Evolutionary conservation across 2,113 vertebrate genomes (phyloP).

Genomic region (Todiramphus chloris): DNA sequence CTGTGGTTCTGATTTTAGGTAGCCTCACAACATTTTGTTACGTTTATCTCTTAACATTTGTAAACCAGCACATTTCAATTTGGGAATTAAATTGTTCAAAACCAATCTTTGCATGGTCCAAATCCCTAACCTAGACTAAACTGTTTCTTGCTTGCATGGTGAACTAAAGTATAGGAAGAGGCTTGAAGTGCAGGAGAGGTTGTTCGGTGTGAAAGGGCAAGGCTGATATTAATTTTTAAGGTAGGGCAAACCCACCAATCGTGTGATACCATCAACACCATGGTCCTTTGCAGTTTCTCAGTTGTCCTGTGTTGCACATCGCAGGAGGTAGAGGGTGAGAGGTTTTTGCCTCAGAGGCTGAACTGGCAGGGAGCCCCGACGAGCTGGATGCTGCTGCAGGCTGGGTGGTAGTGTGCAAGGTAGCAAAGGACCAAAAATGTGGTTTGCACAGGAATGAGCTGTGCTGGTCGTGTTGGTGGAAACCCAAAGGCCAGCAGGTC

Average conservation of each 20-base stretch:
- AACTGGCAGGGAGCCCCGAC: neutral
- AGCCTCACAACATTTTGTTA: neutral
- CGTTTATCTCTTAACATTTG: neutral
- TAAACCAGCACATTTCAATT: neutral
- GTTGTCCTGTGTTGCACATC: neutral
- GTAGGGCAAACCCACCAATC: neutral
- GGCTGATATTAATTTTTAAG: neutral
- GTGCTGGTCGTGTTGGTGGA: neutral
- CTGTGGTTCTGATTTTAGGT: neutral
- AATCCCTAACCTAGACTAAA: neutral
- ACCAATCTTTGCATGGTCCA: neutral
- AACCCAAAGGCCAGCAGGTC: fast-evolving
- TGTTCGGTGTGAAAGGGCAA: neutral
- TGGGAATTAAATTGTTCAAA: neutral
- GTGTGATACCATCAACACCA: neutral
- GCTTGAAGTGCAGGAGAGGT: neutral
- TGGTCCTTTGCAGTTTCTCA: neutral
- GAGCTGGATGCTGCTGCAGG: neutral
- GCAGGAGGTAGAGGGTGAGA: neutral
- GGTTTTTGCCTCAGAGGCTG: neutral
- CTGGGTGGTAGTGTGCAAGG: neutral
- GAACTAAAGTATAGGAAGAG: neutral
- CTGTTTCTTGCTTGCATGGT: neutral
- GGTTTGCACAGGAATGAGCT: neutral
- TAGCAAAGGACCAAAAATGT: neutral